Percentiles rank a stretch among this genome's conserved stretches.
Evolutionary conservation across 2,113 vertebrate species (phyloP).

Genomic region (Entomyzon cyanotis): DNA sequence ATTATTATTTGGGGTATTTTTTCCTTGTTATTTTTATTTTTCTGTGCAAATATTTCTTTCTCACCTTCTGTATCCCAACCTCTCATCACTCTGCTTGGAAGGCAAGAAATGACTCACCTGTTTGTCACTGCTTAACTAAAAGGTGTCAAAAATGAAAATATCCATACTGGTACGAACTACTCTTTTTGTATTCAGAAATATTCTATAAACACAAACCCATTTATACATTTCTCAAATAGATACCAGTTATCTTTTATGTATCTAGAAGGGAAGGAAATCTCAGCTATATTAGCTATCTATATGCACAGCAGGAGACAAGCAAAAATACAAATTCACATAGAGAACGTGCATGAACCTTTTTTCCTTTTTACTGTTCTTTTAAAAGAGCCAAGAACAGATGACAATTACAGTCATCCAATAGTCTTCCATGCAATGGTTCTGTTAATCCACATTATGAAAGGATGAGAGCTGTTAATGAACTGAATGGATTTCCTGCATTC

Average conservation of each 20-base stretch:
- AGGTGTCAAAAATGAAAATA: neutral
- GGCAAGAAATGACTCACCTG: neutral
- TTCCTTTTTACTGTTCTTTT: neutral
- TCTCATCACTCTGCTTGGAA: neutral
- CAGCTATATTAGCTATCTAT: neutral
- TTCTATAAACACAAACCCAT: neutral
- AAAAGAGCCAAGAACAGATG: neutral
- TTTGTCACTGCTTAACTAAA: neutral
- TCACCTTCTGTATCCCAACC: neutral
- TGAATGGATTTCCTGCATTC: neutral
- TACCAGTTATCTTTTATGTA: neutral
- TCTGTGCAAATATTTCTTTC: neutral
- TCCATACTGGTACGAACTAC: neutral
- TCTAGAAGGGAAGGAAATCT: neutral
- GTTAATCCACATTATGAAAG: neutral
- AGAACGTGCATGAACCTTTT: neutral
- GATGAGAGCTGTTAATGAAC: neutral
- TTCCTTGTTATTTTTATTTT: neutral
- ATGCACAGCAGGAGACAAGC: neutral
- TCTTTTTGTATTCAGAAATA: neutral
- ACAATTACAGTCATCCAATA: neutral
- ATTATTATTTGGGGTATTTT: fast-evolving
- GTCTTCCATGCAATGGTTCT: neutral
- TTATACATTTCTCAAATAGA: neutral
- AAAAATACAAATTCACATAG: neutral